Base-by-base conservation (phyloP, 1,140 invertebrate genomes). In the Hylaeus anthracinus region DNA sequence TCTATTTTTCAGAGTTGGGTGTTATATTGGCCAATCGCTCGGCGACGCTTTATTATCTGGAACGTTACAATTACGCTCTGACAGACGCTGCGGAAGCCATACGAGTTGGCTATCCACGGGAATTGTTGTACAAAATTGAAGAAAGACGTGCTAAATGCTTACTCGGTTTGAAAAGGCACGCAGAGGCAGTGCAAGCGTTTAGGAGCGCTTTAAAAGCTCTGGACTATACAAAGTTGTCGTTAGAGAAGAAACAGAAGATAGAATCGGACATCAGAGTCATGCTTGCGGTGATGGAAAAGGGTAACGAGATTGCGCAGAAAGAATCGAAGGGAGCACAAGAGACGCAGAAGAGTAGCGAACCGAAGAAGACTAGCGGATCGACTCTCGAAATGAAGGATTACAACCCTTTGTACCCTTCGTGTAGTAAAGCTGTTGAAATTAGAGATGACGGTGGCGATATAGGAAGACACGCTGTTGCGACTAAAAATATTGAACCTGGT, bases 11-110 rank as follows among this genome's bases (percentile, higher is more conserved):
- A 89, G 95, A 97, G 65, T 88, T 97, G 1, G 94, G 97, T 0
- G 95, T 98, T 60, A 94, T 97, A 3, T 94, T 97, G 81, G 97
- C 97, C 4, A 99, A 99, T 92, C 95, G 98, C 70, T 98, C 98
- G 12, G 98, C 98, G 1, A 96, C 96, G 1, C 94, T 98, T 5
- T 98, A 96, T 89, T 97, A 98, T 90, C 89, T 98, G 89, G 94
- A 96, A 70, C 94, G 95, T 74, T 96, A 95, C 91, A 93, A 96
- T 84, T 92, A 95, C 43, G 94, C 96, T 0, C 87, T 97, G 14
- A 89, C 93, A 6, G 97, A 98, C 88, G 96, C 97, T 45, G 93
- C 95, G n/a, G 92, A 95, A 53, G 96, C 97, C 9, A 88, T 97
- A 0, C 91, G 94, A 2, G 90, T 95, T 56, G 95, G 95, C 10